Evolutionary conservation across 2,888 invertebrate species (phyloP).

Genomic region (Volucella inanis): DNA sequence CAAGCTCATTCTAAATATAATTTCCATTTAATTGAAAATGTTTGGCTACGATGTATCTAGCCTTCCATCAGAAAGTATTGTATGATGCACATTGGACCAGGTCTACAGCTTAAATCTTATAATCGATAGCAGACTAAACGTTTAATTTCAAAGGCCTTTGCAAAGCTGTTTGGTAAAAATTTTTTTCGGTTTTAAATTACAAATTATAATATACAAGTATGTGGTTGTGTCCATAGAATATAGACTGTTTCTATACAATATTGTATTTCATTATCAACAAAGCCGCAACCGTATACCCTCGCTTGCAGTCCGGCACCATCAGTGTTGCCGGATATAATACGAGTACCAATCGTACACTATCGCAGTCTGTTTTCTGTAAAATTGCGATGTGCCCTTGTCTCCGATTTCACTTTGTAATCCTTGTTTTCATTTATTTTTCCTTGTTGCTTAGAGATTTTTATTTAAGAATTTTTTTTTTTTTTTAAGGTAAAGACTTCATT

Average conservation of each 20-base stretch:
- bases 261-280: too few species aligned
- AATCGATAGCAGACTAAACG: not conserved
- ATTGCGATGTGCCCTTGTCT: constrained; percentile 53
- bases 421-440: constrained; percentile 47
- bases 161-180: not conserved
- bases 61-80: too few species aligned
- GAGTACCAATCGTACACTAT: not conserved
- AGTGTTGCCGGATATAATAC: not conserved
- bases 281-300: not conserved
- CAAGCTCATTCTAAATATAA: too few species aligned
- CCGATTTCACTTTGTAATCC: constrained; percentile 65
- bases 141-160: constrained; percentile 12
- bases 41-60: too few species aligned
- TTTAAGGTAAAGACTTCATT: constrained; percentile 33
- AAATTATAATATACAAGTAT: not conserved
- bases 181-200: not conserved
- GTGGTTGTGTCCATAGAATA: too few species aligned
- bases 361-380: constrained; percentile 18
- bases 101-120: not conserved
- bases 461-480: constrained; percentile 19
- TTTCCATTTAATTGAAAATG: too few species aligned
- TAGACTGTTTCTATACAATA: too few species aligned
- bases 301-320: not conserved
- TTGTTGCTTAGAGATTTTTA: constrained; percentile 9
- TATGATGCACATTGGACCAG: not conserved